phyloP scores from a whole-genome alignment of 1,140 invertebrate species.

The Aphaenogaster ashmeadi region DNA sequence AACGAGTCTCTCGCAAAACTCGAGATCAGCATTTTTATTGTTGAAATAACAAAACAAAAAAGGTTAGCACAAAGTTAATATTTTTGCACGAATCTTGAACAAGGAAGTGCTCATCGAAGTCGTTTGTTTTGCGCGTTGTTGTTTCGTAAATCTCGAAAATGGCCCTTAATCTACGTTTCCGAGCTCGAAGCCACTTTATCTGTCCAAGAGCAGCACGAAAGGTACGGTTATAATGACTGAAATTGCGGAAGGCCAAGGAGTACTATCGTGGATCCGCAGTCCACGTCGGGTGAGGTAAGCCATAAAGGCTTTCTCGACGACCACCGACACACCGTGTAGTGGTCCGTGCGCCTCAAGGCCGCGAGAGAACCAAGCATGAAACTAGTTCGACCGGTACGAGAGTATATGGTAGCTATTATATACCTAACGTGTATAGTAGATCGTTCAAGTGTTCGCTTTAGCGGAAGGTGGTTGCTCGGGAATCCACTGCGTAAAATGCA shows the following conservation, averaged over 20 bases:
- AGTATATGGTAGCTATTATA: constrained; percentile 73
- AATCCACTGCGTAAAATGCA: constrained; percentile 64
- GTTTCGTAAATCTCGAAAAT: constrained; percentile 41
- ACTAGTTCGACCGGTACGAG: constrained; percentile 79
- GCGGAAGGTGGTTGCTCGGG: constrained; percentile 66
- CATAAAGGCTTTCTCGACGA: constrained; percentile 74
- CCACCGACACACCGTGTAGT: constrained; percentile 61
- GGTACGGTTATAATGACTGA: constrained; percentile 65
- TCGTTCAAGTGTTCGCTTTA: constrained; percentile 69
- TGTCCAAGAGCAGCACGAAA: constrained; percentile 58
- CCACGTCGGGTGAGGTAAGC: constrained; percentile 56
- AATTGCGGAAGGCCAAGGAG: constrained; percentile 69
- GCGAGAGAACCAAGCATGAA: constrained; percentile 80
- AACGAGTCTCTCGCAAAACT: neutral
- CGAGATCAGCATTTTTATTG: neutral
- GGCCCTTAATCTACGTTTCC: constrained; percentile 44
- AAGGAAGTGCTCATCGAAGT: neutral
- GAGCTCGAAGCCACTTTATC: constrained; percentile 10
- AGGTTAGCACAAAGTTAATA: neutral
- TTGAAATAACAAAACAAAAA: neutral
- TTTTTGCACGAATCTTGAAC: neutral
- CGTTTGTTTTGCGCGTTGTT: neutral
- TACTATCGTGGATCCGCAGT: constrained; percentile 47
- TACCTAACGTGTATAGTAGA: constrained; percentile 69
- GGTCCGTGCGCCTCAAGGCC: constrained; percentile 79